Evolutionary conservation across 2,888 invertebrate species (phyloP).

Genomic region (Dyspetes luteomarginatus): DNA sequence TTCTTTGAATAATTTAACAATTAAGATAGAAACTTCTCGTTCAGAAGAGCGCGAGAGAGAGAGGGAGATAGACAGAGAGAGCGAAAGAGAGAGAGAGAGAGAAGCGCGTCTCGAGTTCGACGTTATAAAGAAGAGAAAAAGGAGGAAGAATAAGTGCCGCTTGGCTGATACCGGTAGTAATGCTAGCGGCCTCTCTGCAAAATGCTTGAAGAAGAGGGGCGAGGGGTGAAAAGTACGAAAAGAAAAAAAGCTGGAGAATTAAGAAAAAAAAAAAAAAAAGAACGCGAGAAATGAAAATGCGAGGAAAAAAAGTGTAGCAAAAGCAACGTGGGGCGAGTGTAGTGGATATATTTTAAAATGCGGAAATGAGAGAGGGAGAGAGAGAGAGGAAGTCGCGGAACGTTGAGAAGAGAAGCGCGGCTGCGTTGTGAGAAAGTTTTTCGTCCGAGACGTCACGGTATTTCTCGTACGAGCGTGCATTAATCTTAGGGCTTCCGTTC

Average conservation of each 20-base stretch:
- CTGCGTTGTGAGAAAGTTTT: constrained; percentile 61
- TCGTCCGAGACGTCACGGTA: constrained; percentile 57
- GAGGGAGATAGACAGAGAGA: too few species aligned
- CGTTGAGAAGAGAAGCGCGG: constrained; percentile 48
- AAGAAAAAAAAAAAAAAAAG: constrained; percentile 18
- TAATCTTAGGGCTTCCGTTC: constrained; percentile 63
- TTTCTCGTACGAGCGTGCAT: constrained; percentile 64
- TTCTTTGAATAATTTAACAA: constrained; percentile 78
- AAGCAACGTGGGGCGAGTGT: constrained; percentile 7
- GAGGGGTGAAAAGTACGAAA: constrained; percentile 23
- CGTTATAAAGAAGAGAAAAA: constrained; percentile 32
- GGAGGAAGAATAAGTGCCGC: constrained; percentile 62
- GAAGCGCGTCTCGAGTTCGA: constrained; percentile 59
- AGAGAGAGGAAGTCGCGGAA: constrained; percentile 41
- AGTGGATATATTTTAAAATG: constrained; percentile 65
- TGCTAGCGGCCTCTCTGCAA: constrained; percentile 5
- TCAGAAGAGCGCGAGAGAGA: constrained; percentile 53
- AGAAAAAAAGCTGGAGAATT: constrained; percentile 4
- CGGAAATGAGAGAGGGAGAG: constrained; percentile 45
- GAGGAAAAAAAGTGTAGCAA: constrained; percentile 58
- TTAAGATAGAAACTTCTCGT: constrained; percentile 74
- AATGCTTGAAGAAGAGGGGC: constrained; percentile 8
- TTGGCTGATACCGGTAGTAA: constrained; percentile 36
- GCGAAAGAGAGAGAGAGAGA: constrained; percentile 48
- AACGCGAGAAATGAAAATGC: constrained; percentile 55